Percentiles rank a stretch among this genome's conserved stretches.
Conservation (phyloP, 2,888 invertebrate species). For the Melipona bicolor region DNA sequence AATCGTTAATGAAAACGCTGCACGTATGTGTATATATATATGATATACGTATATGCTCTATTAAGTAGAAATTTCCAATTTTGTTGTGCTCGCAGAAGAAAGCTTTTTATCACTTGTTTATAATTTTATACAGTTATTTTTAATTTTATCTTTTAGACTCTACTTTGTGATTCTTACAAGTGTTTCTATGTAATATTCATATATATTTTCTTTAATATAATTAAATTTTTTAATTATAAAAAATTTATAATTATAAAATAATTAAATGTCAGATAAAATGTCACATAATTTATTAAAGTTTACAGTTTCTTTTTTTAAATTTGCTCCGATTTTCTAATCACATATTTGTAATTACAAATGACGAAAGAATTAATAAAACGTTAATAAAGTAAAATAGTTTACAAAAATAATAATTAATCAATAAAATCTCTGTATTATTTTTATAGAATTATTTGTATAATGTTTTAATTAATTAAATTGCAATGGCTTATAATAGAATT, state of each 20-base stretch:
- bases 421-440: neutral
- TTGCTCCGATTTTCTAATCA: neutral
- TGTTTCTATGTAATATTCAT: neutral
- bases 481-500: neutral
- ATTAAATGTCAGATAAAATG: neutral
- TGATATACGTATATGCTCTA: neutral
- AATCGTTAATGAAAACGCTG: constrained; percentile 37
- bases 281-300: neutral
- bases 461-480: neutral
- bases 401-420: neutral
- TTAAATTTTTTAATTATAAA: neutral
- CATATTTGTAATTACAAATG: neutral
- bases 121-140: neutral
- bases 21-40: neutral
- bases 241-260: neutral
- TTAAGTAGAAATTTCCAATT: neutral
- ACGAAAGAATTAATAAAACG: neutral
- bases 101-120: neutral
- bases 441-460: neutral
- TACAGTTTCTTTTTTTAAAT: neutral
- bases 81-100: neutral
- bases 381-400: neutral
- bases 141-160: neutral
- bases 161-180: too few relatives aligned
- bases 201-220: neutral